Conservation (phyloP, 2,888 invertebrate species). For the Spisula subtruncata region DNA sequence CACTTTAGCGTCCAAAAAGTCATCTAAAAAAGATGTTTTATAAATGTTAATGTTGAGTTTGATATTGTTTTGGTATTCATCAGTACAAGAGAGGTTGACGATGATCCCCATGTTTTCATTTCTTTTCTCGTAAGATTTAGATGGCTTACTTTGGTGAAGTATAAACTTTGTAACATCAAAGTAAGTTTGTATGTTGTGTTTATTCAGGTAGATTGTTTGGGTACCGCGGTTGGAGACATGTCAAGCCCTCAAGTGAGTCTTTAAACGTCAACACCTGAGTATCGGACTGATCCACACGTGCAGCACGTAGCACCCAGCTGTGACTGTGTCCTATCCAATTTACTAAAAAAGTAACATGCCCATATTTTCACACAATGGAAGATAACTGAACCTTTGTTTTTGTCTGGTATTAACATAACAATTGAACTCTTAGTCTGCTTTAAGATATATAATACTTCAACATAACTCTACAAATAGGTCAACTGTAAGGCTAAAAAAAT, state of each 20-base stretch:
- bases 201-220: conserved; percentile 32
- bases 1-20: background rate
- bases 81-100: background rate
- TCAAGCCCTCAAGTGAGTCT: conserved; percentile 19
- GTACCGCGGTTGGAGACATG: conserved; percentile 27
- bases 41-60: conserved; percentile 26
- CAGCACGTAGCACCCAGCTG: background rate
- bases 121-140: conserved; percentile 25
- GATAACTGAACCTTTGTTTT: background rate
- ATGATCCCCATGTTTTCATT: conserved; percentile 49
- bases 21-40: conserved; percentile 20
- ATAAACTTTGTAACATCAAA: conserved; percentile 61
- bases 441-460: background rate
- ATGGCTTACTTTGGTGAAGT: conserved; percentile 24
- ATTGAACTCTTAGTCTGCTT: conserved; percentile 11
- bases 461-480: background rate
- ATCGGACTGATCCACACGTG: background rate
- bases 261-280: conserved; percentile 4
- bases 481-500: background rate
- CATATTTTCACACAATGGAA: background rate
- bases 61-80: conserved; percentile 19
- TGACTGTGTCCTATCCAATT: background rate
- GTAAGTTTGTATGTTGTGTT: conserved; percentile 52
- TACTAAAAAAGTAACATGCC: too few species aligned
- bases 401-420: background rate